Percentiles rank a stretch among this genome's conserved stretches.
phyloP scores from a whole-genome alignment of 2,888 invertebrate species.

The Tethea ocularis region DNA sequence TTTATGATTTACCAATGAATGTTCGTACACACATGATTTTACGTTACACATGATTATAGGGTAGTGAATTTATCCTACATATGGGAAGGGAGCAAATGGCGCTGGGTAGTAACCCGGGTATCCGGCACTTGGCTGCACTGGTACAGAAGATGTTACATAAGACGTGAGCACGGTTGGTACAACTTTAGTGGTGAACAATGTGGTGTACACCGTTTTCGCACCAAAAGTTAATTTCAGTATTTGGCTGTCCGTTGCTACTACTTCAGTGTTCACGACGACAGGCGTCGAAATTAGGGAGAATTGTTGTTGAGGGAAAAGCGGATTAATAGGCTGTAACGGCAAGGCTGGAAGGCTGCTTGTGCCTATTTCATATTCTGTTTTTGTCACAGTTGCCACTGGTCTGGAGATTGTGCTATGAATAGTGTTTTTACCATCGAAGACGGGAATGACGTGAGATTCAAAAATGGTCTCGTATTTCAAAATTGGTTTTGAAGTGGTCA shows the following conservation, averaged over 20 bases:
- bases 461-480: conserved; percentile 90
- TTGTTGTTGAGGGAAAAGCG: conserved; percentile 85
- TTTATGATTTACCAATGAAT: conserved; percentile 34
- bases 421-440: conserved; percentile 90
- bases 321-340: conserved; percentile 83
- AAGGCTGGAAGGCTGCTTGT: conserved; percentile 87
- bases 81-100: conserved; percentile 90
- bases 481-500: conserved; percentile 91
- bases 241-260: conserved; percentile 91
- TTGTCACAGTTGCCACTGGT: conserved; percentile 90
- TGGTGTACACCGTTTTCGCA: conserved; percentile 95
- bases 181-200: conserved; percentile 91
- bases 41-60: conserved; percentile 16
- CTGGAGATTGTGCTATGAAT: conserved; percentile 91
- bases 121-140: conserved; percentile 88
- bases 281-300: conserved; percentile 91
- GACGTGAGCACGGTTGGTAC: conserved; percentile 93
- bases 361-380: conserved; percentile 90
- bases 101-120: conserved; percentile 91
- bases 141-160: conserved; percentile 91
- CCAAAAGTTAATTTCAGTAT: conserved; percentile 94
- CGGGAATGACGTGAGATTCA: conserved; percentile 92
- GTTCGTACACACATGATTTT: conserved; percentile 31
- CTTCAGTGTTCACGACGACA: conserved; percentile 90
- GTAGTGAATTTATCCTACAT: conserved; percentile 84